Evolutionary conservation across 2,888 invertebrate genomes (phyloP).

Genomic region (Adineta ricciae): DNA sequence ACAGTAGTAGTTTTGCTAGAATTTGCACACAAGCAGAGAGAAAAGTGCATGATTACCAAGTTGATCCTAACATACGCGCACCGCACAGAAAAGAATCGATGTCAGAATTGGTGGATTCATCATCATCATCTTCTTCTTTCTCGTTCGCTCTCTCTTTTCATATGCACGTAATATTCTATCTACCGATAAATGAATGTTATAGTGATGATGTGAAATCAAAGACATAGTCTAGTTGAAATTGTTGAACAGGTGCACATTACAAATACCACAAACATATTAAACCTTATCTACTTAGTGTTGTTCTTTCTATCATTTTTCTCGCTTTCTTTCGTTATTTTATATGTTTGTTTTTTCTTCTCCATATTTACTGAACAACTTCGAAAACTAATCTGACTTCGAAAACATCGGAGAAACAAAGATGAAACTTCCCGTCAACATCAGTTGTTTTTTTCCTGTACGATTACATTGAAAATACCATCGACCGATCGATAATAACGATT

Average conservation of each 20-base stretch:
- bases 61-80: not conserved
- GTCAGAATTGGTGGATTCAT: not conserved
- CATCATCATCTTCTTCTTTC: not conserved
- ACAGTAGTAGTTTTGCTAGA: not conserved
- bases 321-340: not conserved
- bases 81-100: not conserved
- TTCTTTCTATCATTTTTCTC: not conserved
- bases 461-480: not conserved
- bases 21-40: not conserved
- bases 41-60: not conserved
- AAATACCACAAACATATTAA: not conserved
- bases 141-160: too few relatives aligned
- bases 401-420: not conserved
- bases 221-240: not conserved
- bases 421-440: not conserved
- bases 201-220: not conserved
- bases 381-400: not conserved
- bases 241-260: not conserved
- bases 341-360: not conserved
- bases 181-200: not conserved
- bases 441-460: not conserved
- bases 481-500: not conserved
- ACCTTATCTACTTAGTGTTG: not conserved
- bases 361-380: not conserved
- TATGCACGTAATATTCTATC: not conserved